Evolutionary conservation across 2,888 invertebrate genomes (phyloP).

Genomic region (Nipponacmea schrenckii): DNA sequence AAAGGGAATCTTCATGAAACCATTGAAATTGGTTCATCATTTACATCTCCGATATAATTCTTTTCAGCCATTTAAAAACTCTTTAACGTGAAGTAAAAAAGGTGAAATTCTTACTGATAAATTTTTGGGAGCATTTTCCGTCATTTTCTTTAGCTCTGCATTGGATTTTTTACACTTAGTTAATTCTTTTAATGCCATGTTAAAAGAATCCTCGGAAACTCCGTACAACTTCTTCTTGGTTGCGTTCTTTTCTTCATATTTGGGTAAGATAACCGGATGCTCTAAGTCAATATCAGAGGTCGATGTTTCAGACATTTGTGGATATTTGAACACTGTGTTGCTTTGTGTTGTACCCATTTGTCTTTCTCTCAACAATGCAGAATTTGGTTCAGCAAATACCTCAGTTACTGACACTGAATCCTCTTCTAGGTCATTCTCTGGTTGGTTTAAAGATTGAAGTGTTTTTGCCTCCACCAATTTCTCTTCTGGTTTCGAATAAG

Average conservation of each 20-base stretch:
- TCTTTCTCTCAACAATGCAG: background rate
- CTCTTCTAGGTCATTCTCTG: background rate
- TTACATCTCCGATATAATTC: too few relatives aligned
- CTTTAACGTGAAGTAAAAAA: too few relatives aligned
- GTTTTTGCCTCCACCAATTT: too few relatives aligned
- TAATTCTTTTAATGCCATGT: constrained; percentile 36
- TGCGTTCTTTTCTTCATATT: background rate
- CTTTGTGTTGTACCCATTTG: background rate
- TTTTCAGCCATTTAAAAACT: too few relatives aligned
- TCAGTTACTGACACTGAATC: background rate
- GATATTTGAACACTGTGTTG: background rate
- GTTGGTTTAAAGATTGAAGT: background rate
- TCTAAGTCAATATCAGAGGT: background rate
- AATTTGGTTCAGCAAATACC: background rate
- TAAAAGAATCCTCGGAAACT: constrained; percentile 34
- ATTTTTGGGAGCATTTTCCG: constrained; percentile 12
- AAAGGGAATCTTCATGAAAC: too few relatives aligned
- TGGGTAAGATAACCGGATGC: background rate
- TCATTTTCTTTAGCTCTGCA: constrained; percentile 12
- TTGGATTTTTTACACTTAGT: constrained; percentile 32
- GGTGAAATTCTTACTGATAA: background rate
- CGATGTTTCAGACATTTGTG: background rate
- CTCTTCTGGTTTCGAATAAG: too few relatives aligned
- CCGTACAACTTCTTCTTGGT: constrained; percentile 13
- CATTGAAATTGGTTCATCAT: too few relatives aligned